Evolutionary conservation across 2,113 vertebrate genomes (phyloP), one percentile per base, ranked within the genome.

Genomic region (Perognathus longimembris): DNA sequence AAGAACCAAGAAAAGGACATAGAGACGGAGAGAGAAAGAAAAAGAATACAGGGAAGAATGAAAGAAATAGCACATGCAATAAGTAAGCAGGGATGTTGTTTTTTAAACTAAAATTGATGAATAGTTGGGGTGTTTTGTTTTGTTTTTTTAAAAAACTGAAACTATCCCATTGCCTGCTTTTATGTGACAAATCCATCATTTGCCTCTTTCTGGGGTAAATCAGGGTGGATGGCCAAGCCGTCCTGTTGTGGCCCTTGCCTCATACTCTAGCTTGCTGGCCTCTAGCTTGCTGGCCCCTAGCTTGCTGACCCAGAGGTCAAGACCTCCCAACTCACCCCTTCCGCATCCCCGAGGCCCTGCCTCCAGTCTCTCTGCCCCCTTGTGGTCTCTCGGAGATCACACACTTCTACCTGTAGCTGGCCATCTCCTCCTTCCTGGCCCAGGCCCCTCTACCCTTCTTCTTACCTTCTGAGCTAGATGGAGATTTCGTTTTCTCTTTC

Each of bases 281-380:
- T 28, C 42, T 1, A 0, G 18, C 40, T 32, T 15, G 1, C 81
- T 59, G 26, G n/a, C 18, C 38, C 22, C 42, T 1, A 0, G 14
- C 22, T 32, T 15, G 0, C 81, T n/a, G n/a, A n/a, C 50, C 1
- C 12, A 0, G 15, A 42, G 36, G 15, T 57, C 45, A 11, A 59
- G 24, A 32, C n/a, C 36, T 69, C 57, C 38, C 18, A 12, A 3
- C 38, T 30, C 28, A 6, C 34, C 54, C 1, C 8, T 50, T 36
- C 26, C 20, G 17, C n/a, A 22, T 9, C 22, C 75, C 1, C 0
- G 26, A 28, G 8, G 15, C 4, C 17, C 34, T 10, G 7, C 12
- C n/a, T n/a, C n/a, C n/a, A n/a, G n/a, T n/a, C n/a, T n/a, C 24
- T 38, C 45, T 20, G 0, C 2, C 38, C 40, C 34, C 15, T 30